Evolutionary conservation across 2,797 vertebrate species (phyloP).

Genomic region (Sylvilagus floridanus): DNA sequence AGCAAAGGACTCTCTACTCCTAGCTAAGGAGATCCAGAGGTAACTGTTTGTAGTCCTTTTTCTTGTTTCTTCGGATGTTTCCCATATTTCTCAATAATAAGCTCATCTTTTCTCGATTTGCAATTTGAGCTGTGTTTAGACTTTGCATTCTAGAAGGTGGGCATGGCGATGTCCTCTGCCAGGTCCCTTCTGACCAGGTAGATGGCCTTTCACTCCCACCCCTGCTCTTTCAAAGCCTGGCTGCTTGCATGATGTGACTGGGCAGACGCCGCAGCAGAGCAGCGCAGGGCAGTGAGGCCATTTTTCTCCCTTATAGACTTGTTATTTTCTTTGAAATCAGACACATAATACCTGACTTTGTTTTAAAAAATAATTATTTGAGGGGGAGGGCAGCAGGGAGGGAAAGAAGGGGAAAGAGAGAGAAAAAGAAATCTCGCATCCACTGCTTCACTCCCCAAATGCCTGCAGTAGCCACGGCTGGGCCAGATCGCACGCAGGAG

Average conservation of each 20-base stretch:
- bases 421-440: too few species aligned
- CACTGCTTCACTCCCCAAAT: too few species aligned
- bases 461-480: too few species aligned
- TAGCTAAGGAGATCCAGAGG: slow-evolving; percentile 15
- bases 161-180: background rate
- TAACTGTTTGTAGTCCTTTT: background rate
- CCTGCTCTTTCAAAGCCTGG: background rate
- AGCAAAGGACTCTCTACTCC: slow-evolving; percentile 49
- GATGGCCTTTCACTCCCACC: background rate
- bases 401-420: too few species aligned
- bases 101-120: background rate
- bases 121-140: background rate
- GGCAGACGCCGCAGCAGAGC: accelerated
- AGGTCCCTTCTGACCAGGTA: background rate
- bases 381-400: too few species aligned
- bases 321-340: slow-evolving; percentile 37
- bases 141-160: background rate
- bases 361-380: background rate
- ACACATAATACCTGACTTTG: background rate
- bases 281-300: background rate
- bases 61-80: background rate
- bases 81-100: background rate
- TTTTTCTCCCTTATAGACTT: background rate
- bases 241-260: accelerated
- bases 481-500: too few species aligned